These are phyloP conservation scores for Eriosoma lanigerum DNA, from an alignment of 1,140 invertebrate species.

Conservation along the genomic window DNA sequence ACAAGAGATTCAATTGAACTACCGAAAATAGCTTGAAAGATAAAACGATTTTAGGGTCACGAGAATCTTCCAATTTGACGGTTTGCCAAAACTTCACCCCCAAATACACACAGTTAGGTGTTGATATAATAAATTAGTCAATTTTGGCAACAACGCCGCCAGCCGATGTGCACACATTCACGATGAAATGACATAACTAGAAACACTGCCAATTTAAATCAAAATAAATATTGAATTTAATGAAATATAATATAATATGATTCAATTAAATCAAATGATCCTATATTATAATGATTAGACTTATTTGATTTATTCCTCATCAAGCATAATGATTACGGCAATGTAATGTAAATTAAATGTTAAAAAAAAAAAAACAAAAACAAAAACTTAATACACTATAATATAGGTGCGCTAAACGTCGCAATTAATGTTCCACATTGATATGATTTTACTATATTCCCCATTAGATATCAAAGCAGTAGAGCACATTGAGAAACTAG, in stretches of 20 bases:
- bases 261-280: too few relatives aligned
- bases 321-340: too few relatives aligned
- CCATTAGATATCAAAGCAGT: too few relatives aligned
- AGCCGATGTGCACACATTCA: neutral
- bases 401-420: too few relatives aligned
- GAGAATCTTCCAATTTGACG: slow-evolving; percentile 25
- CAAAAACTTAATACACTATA: too few relatives aligned
- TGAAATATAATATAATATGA: neutral
- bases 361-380: too few relatives aligned
- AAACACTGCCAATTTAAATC: slow-evolving; percentile 22
- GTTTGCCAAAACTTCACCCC: slow-evolving; percentile 34
- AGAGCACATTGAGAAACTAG: too few relatives aligned
- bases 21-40: slow-evolving; percentile 24
- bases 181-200: neutral
- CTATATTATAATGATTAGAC: too few relatives aligned
- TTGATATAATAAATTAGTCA: slow-evolving; percentile 40
- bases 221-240: slow-evolving; percentile 3
- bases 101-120: slow-evolving; percentile 1
- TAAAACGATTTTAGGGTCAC: slow-evolving; percentile 30
- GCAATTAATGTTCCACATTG: too few relatives aligned
- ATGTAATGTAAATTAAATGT: too few relatives aligned
- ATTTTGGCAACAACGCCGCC: slow-evolving; percentile 28
- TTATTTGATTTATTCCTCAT: too few relatives aligned
- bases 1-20: slow-evolving; percentile 20
- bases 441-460: too few relatives aligned